Evolutionary conservation across 37 sponge, comb jelly and placozoan genomes (phyloP), one percentile per base, ranked within the genome.

Genomic region (Ianthella basta): DNA sequence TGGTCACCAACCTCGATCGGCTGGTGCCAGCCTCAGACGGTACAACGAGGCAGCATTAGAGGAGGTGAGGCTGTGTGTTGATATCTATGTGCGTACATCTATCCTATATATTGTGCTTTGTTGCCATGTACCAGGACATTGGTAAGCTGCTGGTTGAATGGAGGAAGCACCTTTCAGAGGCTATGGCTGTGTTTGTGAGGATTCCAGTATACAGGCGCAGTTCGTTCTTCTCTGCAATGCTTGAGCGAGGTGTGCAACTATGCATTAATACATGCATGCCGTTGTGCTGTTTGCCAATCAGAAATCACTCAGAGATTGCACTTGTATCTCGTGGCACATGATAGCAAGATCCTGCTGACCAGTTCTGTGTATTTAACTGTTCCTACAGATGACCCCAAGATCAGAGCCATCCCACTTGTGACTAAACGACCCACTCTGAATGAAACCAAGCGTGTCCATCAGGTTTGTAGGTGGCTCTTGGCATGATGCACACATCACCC

Each of bases 381-480:
- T 34, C 41, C 4, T 60, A 27, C 50, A 87, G 87, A 56, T 72
- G 92, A 95, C 39, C 84, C 83, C 20, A 87, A 92, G 20, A 20
- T 97, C 34, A 75, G 94, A 13, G 55, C 82, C 0, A 86, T 98
- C 36, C 98, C 98, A 0, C 91, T 98, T 56, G 59, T 84, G 21
- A 95, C 96, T 0, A 66, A 92, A 24, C 70, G 98, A 32, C 98
- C 98, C 12, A 98, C 98, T 23, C 74, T 98, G 20, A 92, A 84
- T 0, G 96, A 98, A 80, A 92, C 91, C 21, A 79, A 87, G 59
- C 55, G 91, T 6, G 92, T 93, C 5, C 88, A 92, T 24, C 78
- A 75, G 78, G 78, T 75, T 24, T n/a, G 78, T 61, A 12, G 24
- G 4, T 61, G 8, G 50, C 50, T 44, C 50, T 44, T 44, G 50